Conservation (phyloP, 2,888 invertebrate species). For the Lasioglossum marginatum region DNA sequence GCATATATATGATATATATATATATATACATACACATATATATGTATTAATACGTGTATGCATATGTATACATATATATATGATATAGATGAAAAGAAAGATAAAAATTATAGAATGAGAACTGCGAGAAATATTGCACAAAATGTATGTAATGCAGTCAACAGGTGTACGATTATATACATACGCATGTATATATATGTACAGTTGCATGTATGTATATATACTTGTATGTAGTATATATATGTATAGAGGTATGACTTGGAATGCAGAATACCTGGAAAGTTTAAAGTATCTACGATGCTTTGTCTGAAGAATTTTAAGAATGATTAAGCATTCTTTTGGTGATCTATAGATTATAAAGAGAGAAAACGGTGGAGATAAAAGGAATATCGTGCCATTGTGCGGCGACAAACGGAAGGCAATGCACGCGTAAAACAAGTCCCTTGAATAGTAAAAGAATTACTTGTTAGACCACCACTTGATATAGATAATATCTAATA, state of each 20-base stretch:
- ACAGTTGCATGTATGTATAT: neutral
- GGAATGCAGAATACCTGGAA: constrained; percentile 69
- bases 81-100: constrained; percentile 63
- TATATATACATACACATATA: neutral
- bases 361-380: constrained; percentile 60
- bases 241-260: constrained; percentile 56
- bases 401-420: constrained; percentile 78
- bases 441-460: constrained; percentile 79
- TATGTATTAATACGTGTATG: neutral
- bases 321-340: constrained; percentile 70
- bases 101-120: constrained; percentile 70
- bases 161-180: constrained; percentile 72
- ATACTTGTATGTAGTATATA: neutral
- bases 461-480: constrained; percentile 79
- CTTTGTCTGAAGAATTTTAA: constrained; percentile 72
- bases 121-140: constrained; percentile 79
- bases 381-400: constrained; percentile 81
- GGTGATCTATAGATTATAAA: constrained; percentile 74
- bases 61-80: constrained; percentile 43
- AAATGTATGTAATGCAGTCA: constrained; percentile 77
- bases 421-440: constrained; percentile 78
- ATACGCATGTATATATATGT: neutral
- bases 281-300: constrained; percentile 75
- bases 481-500: constrained; percentile 81
- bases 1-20: neutral